Evolutionary conservation across 2,888 invertebrate species (phyloP).

Genomic region (Cosmia trapezina): DNA sequence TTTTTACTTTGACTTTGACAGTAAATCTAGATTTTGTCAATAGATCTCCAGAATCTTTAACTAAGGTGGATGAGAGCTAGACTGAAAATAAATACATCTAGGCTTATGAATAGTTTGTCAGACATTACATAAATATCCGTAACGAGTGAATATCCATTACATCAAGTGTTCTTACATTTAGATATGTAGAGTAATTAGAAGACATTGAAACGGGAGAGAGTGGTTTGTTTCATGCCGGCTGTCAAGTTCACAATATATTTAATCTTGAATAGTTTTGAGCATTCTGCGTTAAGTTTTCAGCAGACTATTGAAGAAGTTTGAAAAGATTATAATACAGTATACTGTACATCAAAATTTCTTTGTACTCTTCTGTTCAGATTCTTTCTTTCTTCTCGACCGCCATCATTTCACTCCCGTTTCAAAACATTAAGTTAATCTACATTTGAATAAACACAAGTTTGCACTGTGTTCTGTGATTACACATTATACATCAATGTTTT

Average conservation of each 20-base stretch:
- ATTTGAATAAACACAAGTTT: constrained; percentile 66
- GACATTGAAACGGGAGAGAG: constrained; percentile 69
- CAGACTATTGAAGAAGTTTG: constrained; percentile 15
- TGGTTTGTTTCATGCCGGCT: neutral
- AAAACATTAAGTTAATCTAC: constrained; percentile 66
- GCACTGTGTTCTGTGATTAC: constrained; percentile 58
- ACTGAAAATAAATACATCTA: constrained; percentile 35
- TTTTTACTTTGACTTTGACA: neutral
- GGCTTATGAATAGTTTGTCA: constrained; percentile 46
- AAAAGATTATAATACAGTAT: neutral
- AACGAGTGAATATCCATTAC: constrained; percentile 58
- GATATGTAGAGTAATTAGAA: constrained; percentile 77
- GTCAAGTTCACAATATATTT: neutral
- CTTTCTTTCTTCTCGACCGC: constrained; percentile 15
- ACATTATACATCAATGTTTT: constrained; percentile 47
- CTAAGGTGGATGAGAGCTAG: constrained; percentile 13
- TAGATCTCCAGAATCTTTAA: constrained; percentile 3
- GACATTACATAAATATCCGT: constrained; percentile 58
- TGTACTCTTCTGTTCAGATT: neutral
- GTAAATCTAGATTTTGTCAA: constrained; percentile 5
- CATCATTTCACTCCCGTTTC: constrained; percentile 57
- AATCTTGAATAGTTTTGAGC: constrained; percentile 39
- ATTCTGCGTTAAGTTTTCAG: constrained; percentile 7
- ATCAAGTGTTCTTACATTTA: constrained; percentile 74
- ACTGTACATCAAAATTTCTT: neutral